These are phyloP conservation scores for Microcebus griseorufus DNA, from an alignment of 2,113 vertebrate species.

Conservation along the genomic window DNA sequence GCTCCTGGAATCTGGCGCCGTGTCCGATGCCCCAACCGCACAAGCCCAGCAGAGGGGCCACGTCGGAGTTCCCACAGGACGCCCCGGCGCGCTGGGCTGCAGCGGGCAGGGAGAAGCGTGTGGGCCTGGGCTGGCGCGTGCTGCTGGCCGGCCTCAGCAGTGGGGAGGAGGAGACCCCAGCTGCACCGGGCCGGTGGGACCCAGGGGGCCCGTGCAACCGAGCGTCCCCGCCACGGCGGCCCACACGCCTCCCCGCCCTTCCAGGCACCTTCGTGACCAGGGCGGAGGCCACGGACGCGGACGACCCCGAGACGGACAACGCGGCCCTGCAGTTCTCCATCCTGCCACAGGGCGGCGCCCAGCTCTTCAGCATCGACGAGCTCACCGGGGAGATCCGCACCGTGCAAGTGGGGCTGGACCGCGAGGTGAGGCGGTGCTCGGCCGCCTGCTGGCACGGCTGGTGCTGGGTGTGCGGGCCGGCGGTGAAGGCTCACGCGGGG, in stretches of 20 bases:
- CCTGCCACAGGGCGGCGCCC: constrained; percentile 86
- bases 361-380: constrained; percentile 93
- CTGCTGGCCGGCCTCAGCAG: no score
- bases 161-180: no score
- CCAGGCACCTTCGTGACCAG: constrained; percentile 93
- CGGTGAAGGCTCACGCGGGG: no score
- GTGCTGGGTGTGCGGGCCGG: background rate
- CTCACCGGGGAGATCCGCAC: constrained; percentile 92
- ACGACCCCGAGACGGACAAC: constrained; percentile 94
- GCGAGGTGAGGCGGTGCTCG: constrained; percentile 86
- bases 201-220: rapidly evolving
- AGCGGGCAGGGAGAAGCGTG: rapidly evolving
- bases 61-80: no score
- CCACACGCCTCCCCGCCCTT: rapidly evolving
- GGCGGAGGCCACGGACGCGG: constrained; percentile 90
- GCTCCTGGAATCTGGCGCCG: no score
- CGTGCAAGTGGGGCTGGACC: constrained; percentile 91
- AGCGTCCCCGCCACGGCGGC: background rate
- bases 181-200: background rate
- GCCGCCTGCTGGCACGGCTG: background rate
- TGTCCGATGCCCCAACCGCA: no score
- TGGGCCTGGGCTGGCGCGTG: background rate
- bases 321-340: constrained; percentile 91
- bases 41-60: background rate
- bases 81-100: rapidly evolving